phyloP scores from a whole-genome alignment of 2,888 invertebrate genomes.

The Chymomyza procnemis region DNA sequence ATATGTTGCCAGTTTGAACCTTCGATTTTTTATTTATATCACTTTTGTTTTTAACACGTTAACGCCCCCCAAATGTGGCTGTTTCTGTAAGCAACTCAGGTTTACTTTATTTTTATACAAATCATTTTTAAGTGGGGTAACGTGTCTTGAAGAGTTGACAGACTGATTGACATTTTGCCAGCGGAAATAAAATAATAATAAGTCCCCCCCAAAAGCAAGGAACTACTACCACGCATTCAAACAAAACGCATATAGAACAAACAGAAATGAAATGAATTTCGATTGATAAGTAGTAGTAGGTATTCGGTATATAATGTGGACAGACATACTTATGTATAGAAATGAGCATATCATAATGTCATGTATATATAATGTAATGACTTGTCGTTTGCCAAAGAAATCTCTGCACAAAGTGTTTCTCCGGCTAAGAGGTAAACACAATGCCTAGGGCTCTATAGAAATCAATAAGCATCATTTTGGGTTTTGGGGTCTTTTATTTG shows the following conservation, averaged over 20 bases:
- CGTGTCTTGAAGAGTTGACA: neutral
- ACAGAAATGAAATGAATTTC: neutral
- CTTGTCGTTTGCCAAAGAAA: neutral
- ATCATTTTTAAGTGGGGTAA: slow-evolving; percentile 1
- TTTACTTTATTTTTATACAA: neutral
- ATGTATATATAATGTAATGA: slow-evolving; percentile 2
- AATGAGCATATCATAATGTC: neutral
- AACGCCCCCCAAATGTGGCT: neutral
- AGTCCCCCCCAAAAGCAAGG: neutral
- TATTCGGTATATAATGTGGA: neutral
- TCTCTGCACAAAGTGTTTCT: neutral
- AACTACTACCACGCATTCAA: neutral
- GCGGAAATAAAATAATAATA: neutral
- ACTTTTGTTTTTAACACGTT: neutral
- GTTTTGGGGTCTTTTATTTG: neutral
- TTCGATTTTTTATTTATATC: neutral
- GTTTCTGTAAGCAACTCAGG: neutral
- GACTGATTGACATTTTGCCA: neutral
- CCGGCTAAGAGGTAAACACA: neutral
- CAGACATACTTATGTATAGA: neutral
- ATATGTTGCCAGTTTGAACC: neutral
- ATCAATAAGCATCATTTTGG: slow-evolving; percentile 29
- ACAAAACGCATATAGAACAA: neutral
- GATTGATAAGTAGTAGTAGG: neutral
- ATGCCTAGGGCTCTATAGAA: slow-evolving; percentile 3